Conservation (phyloP, 2,888 invertebrate genomes). For the Drepanosiphum platanoidis region DNA sequence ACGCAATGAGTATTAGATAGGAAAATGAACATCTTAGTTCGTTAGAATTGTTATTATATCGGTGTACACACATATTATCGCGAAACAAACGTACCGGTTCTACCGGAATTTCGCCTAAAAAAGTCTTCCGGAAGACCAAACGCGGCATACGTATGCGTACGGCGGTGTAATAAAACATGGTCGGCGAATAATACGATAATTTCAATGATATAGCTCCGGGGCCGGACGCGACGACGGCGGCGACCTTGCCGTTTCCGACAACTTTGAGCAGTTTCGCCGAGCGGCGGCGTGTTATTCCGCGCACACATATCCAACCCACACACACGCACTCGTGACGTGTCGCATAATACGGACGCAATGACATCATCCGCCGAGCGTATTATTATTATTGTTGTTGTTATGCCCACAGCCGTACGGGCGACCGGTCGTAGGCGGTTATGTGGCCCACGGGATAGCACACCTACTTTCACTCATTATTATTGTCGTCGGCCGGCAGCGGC, state of each 20-base stretch:
- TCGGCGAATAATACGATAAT: too few relatives aligned
- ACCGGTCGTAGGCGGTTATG: conserved; percentile 57
- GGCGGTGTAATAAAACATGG: too few relatives aligned
- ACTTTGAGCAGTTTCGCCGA: not conserved
- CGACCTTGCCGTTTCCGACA: conserved; percentile 7
- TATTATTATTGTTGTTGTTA: too few relatives aligned
- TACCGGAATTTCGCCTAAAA: too few relatives aligned
- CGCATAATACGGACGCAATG: conserved; percentile 6
- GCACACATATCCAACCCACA: not conserved
- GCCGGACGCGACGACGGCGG: not conserved
- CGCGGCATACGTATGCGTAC: too few relatives aligned
- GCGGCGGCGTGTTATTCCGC: not conserved
- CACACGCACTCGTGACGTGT: not conserved
- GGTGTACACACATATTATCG: too few relatives aligned
- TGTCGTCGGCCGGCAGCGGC: conserved; percentile 17
- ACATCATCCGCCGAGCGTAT: conserved; percentile 48
- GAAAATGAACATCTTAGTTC: too few relatives aligned
- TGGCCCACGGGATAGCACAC: conserved; percentile 61
- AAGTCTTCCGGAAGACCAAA: too few relatives aligned
- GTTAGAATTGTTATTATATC: too few relatives aligned
- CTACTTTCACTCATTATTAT: conserved; percentile 53
- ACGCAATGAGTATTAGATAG: too few relatives aligned
- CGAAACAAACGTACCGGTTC: too few relatives aligned
- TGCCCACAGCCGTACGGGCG: conserved; percentile 24
- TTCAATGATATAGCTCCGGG: not conserved